phyloP scores from a whole-genome alignment of 1,140 invertebrate species.

The Eupristina koningsbergeri region DNA sequence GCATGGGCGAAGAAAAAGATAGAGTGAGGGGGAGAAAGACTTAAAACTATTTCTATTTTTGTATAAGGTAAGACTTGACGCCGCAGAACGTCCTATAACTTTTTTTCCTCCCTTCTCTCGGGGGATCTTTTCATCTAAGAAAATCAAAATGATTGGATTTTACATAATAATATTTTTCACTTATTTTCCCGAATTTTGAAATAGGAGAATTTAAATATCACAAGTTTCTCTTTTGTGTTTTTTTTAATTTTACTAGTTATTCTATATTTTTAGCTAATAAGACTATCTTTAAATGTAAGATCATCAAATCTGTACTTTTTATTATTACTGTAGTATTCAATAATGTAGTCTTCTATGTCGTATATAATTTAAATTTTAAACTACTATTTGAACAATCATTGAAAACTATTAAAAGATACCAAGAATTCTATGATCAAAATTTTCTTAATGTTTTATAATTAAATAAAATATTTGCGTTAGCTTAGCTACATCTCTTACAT shows the following conservation, averaged over 20 bases:
- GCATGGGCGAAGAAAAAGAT: not conserved
- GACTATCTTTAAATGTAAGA: slow-evolving; percentile 1
- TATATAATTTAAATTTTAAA: too few relatives aligned
- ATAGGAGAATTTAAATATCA: not conserved
- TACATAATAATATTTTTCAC: not conserved
- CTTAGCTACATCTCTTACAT: too few relatives aligned
- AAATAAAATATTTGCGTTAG: too few relatives aligned
- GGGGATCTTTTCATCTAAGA: not conserved
- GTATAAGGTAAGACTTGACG: slow-evolving; percentile 51
- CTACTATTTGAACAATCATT: too few relatives aligned
- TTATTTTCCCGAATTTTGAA: not conserved
- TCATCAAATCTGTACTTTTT: not conserved
- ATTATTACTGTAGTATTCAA: too few relatives aligned
- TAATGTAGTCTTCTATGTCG: too few relatives aligned
- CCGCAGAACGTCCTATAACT: slow-evolving; percentile 45
- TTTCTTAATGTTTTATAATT: too few relatives aligned
- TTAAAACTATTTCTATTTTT: slow-evolving; percentile 68
- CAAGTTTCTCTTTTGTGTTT: not conserved
- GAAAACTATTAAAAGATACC: too few relatives aligned
- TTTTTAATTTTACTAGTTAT: not conserved
- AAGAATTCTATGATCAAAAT: too few relatives aligned
- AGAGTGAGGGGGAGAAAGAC: not conserved
- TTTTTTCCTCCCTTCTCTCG: slow-evolving; percentile 33
- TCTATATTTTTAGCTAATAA: not conserved
- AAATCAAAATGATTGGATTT: slow-evolving; percentile 4